phyloP scores from a whole-genome alignment of 1,140 invertebrate species.

The Papilio xuthus region DNA sequence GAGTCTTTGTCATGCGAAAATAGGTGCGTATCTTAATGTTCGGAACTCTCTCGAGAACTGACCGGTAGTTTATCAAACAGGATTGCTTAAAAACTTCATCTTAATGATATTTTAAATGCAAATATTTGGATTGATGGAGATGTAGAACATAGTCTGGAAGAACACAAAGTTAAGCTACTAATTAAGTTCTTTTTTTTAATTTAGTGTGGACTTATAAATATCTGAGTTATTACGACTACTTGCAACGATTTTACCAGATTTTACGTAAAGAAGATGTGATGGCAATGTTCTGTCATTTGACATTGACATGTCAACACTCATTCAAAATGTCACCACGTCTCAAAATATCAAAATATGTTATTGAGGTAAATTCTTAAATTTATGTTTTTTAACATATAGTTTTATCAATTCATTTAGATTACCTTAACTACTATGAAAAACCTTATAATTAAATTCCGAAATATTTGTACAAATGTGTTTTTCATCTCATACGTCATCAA shows the following conservation, averaged over 20 bases:
- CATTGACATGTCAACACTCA: constrained; percentile 58
- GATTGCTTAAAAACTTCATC: no score
- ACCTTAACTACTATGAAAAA: background rate
- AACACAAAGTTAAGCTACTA: no score
- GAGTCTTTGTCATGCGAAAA: background rate
- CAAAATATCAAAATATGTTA: constrained; percentile 81
- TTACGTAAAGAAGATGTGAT: background rate
- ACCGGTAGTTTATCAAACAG: background rate
- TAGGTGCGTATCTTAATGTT: background rate
- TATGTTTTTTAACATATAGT: constrained; percentile 31
- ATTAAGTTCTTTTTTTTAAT: no score
- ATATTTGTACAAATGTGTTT: background rate
- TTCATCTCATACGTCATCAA: constrained; percentile 44
- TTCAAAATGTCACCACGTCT: constrained; percentile 82
- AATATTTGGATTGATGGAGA: no score
- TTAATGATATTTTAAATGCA: no score
- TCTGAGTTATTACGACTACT: no score
- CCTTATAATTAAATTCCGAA: background rate
- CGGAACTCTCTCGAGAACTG: background rate
- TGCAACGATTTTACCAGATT: no score
- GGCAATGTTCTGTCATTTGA: background rate
- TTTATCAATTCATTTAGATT: constrained; percentile 37
- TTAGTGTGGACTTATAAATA: no score
- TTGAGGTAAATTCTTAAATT: constrained; percentile 72
- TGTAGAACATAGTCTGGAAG: no score